Evolutionary conservation across 2,888 invertebrate species (phyloP).

Genomic region (Esperia sulphurella): DNA sequence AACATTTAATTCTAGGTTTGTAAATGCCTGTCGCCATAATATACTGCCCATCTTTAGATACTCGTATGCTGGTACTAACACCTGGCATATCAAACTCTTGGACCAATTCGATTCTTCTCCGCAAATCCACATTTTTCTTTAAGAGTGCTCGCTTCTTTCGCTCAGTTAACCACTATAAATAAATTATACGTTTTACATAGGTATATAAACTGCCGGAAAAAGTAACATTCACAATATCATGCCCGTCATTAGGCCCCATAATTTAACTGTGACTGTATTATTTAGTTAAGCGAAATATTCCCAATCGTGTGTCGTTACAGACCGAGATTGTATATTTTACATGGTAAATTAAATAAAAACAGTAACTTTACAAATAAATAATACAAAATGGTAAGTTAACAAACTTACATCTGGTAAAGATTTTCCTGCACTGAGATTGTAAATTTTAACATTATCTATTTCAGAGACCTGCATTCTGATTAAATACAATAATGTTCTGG

Average conservation of each 20-base stretch:
- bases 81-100: conserved; percentile 99
- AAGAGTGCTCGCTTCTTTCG: conserved; percentile 88
- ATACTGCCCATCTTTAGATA: conserved; percentile 95
- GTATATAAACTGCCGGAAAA: too few relatives aligned
- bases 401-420: conserved; percentile 95
- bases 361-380: too few relatives aligned
- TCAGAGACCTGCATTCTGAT: conserved; percentile 93
- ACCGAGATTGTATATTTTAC: too few relatives aligned
- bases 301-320: too few relatives aligned
- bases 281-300: too few relatives aligned
- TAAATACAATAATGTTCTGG: neutral
- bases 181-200: too few relatives aligned
- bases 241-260: too few relatives aligned
- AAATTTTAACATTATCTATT: conserved; percentile 97
- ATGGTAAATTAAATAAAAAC: too few relatives aligned
- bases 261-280: too few relatives aligned
- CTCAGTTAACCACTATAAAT: conserved; percentile 90
- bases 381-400: conserved; percentile 1
- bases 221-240: too few relatives aligned
- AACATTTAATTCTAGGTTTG: conserved; percentile 97
- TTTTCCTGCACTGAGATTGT: conserved; percentile 97
- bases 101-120: conserved; percentile 95
- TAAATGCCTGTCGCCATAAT: conserved; percentile 96
- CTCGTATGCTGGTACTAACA: conserved; percentile 89
- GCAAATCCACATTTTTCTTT: conserved; percentile 93